Evolutionary conservation across 2,888 invertebrate genomes (phyloP), one percentile per base, ranked within the genome.

Genomic region (Molorchus minor): DNA sequence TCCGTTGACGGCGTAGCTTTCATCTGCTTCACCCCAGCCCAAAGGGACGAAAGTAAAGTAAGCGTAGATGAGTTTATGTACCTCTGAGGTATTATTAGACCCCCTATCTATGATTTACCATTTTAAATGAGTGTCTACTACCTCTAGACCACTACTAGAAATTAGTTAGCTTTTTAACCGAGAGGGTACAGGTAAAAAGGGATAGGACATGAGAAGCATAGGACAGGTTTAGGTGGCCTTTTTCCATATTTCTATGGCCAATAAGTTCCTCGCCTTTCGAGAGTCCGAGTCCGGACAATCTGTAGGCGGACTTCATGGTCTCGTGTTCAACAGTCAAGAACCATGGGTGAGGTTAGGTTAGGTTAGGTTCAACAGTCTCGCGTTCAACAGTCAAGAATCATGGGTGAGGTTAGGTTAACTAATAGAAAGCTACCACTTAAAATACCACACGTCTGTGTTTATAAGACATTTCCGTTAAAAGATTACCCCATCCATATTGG

Each of bases 1-100:
- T 58, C 36, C 47, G 47, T 29, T 53, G 43, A 56, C 40, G 53
- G 21, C 21, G 25, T n/a, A n/a, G 8, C 8, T 25, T 25, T 25
- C 5, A 8, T 5, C 25, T 4, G 4, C 25, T 8, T 25, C 25
- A 8, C 8, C 25, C 5, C 8, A 25, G 8, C 25, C 25, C 5
- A 25, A 25, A 25, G 8, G 8, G 8, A 5, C 25, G 8, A 25
- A 4, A 25, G 5, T 25, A 8, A 25, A 25, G 8, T 5, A 25
- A 5, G 25, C 4, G 8, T 25, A 25, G 8, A 25, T 5, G 8
- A 25, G 8, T 5, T 25, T 25, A 8, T 4, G 4, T 25, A 25
- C n/a, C n/a, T n/a, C n/a, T n/a, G n/a, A n/a, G n/a, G n/a, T n/a
- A n/a, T n/a, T n/a, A n/a, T n/a, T n/a, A n/a, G n/a, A n/a, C n/a